phyloP scores from a whole-genome alignment of 2,888 invertebrate genomes.

The Mythimna ferrago region DNA sequence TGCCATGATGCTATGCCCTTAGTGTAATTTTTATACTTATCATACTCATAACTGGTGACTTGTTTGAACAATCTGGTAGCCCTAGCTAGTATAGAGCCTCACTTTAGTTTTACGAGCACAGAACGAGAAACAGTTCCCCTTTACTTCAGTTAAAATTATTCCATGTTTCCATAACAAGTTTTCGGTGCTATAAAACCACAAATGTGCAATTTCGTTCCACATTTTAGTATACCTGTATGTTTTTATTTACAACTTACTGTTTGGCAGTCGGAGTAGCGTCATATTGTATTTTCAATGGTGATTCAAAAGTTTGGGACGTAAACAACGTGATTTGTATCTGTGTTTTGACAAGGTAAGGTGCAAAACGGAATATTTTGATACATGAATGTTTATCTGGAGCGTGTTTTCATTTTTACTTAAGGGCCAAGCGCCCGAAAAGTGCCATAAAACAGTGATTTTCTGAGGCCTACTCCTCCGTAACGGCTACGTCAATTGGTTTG shows the following conservation, averaged over 20 bases:
- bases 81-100: no score
- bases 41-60: no score
- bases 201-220: slow-evolving; percentile 36
- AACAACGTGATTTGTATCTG: slow-evolving; percentile 56
- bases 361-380: slow-evolving; percentile 14
- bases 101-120: no score
- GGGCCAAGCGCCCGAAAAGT: no score
- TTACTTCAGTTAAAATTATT: slow-evolving; percentile 9
- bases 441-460: no score
- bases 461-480: no score
- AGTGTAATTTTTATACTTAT: no score
- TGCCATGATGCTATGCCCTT: no score
- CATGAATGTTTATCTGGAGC: neutral
- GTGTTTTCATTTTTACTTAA: neutral
- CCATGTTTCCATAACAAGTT: slow-evolving; percentile 38
- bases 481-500: no score
- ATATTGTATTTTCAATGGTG: slow-evolving; percentile 37
- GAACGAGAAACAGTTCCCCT: no score
- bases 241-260: slow-evolving; percentile 45
- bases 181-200: slow-evolving; percentile 13
- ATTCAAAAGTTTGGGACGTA: slow-evolving; percentile 50
- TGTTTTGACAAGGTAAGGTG: slow-evolving; percentile 51
- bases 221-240: slow-evolving; percentile 30
- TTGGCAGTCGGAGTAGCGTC: slow-evolving; percentile 26
- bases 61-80: no score